A percentile compares a stretch with the other conserved stretches of the same genome.
Conservation (phyloP, 2,797 vertebrate species). For the Triplophysa bombifrons region DNA sequence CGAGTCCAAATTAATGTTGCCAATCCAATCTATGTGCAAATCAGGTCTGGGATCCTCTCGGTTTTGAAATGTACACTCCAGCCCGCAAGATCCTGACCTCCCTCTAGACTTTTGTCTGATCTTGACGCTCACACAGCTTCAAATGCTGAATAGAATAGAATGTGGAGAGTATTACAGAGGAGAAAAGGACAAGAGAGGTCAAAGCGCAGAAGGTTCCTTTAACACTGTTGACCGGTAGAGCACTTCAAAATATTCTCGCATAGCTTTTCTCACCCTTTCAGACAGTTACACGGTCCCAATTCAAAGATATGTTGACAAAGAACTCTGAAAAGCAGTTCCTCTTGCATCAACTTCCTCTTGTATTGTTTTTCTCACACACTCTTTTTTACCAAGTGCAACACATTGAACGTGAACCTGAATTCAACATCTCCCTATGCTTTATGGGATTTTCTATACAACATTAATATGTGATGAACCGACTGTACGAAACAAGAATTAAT, state of each 20-base stretch:
- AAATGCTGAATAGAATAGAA: slow-evolving; percentile 10
- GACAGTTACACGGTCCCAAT: not conserved
- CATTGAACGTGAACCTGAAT: not conserved
- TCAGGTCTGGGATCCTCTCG: slow-evolving; percentile 40
- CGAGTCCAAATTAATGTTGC: slow-evolving; percentile 45
- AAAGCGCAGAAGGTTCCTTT: not conserved
- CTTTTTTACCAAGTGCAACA: not conserved
- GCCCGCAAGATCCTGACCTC: slow-evolving; percentile 20
- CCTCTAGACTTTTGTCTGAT: slow-evolving; percentile 14
- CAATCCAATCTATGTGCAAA: slow-evolving; percentile 60
- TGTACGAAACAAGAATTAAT: not conserved
- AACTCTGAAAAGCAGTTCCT: not conserved
- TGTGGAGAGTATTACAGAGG: not conserved
- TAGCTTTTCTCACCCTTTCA: not conserved
- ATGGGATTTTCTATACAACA: too few relatives aligned
- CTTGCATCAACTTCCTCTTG: slow-evolving; percentile 21
- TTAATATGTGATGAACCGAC: not conserved
- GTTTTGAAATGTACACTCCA: slow-evolving; percentile 25
- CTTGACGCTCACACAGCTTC: not conserved
- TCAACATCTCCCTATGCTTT: not conserved
- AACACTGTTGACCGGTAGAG: not conserved
- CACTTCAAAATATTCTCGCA: not conserved
- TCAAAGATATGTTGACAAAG: not conserved
- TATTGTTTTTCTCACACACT: slow-evolving; percentile 1
- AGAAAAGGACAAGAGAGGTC: not conserved